Evolutionary conservation across 2,888 invertebrate genomes (phyloP).

Genomic region (Cataglyphis livida): DNA sequence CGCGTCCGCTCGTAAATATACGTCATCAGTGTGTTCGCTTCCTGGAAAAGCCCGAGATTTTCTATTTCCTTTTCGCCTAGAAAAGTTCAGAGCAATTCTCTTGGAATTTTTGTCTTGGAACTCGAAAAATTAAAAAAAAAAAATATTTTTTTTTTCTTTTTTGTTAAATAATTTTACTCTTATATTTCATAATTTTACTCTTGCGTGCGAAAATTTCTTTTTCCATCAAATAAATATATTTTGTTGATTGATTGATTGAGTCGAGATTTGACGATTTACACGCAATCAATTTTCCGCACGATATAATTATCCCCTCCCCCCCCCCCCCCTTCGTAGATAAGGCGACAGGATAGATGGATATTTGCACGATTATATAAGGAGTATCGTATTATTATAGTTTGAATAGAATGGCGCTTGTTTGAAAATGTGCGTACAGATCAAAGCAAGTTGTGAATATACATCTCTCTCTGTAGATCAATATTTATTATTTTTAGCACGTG

Average conservation of each 20-base stretch:
- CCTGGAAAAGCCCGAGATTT: background rate
- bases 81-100: too few species aligned
- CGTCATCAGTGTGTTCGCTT: background rate
- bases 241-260: too few species aligned
- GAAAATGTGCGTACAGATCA: background rate
- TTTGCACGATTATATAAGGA: background rate
- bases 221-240: too few species aligned
- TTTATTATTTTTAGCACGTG: background rate
- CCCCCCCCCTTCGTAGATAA: background rate
- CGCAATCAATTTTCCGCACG: background rate
- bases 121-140: background rate
- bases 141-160: background rate
- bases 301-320: background rate
- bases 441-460: background rate
- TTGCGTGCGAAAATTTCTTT: too few species aligned
- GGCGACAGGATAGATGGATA: too few species aligned
- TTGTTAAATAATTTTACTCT: background rate
- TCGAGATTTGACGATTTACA: background rate
- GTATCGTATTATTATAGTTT: background rate
- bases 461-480: background rate
- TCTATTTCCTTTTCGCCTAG: too few species aligned
- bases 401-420: background rate
- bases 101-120: background rate
- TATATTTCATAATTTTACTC: background rate
- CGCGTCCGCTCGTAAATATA: constrained; percentile 17